phyloP scores from a whole-genome alignment of 92 coral and sea anemone genomes.

The Montipora capitata region DNA sequence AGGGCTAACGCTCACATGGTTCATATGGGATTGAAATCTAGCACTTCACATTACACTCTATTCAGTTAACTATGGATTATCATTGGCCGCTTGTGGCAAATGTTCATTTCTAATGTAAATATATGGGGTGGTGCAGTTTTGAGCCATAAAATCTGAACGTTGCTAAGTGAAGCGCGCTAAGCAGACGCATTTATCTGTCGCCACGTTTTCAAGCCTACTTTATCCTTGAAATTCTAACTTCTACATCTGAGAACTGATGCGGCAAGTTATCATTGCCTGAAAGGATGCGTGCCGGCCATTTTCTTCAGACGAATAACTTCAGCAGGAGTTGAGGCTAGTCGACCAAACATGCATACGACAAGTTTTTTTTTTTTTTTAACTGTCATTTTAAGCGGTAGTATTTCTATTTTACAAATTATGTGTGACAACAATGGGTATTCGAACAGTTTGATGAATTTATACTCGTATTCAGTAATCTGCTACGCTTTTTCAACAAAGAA shows the following conservation, averaged over 20 bases:
- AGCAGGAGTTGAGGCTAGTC: neutral
- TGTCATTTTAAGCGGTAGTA: neutral
- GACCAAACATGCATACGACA: constrained; percentile 7
- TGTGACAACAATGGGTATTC: neutral
- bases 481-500: constrained; percentile 27
- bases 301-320: neutral
- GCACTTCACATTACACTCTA: too few relatives aligned
- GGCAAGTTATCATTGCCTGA: neutral
- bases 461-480: neutral
- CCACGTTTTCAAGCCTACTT: neutral
- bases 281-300: neutral
- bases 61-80: too few relatives aligned
- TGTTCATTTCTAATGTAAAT: constrained; percentile 57
- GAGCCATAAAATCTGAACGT: constrained; percentile 11
- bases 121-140: constrained; percentile 13
- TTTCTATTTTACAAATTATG: neutral
- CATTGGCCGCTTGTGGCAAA: constrained; percentile 38
- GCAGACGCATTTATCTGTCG: constrained; percentile 4
- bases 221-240: neutral
- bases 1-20: too few relatives aligned
- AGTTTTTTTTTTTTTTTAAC: constrained; percentile 31
- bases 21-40: too few relatives aligned
- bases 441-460: neutral
- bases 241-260: neutral
- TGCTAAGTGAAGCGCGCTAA: constrained; percentile 20